phyloP scores from a whole-genome alignment of 1,140 invertebrate genomes.

The Drosophila simulans region DNA sequence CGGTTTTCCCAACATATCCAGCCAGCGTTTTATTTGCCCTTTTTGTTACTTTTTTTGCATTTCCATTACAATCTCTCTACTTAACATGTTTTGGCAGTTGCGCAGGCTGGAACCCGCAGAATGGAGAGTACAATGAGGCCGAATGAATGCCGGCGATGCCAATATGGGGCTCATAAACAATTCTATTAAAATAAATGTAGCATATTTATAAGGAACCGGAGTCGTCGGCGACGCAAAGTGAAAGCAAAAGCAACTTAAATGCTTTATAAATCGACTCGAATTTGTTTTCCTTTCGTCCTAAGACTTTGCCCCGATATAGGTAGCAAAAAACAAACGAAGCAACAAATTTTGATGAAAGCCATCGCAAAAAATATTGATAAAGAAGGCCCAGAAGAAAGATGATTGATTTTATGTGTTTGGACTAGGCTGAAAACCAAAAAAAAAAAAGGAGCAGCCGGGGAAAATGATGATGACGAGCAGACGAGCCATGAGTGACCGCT shows the following conservation, averaged over 20 bases:
- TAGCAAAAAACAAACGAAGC: constrained; percentile 19
- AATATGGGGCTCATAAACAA: constrained; percentile 74
- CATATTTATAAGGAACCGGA: constrained; percentile 64
- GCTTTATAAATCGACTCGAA: constrained; percentile 74
- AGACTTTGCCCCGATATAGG: background rate
- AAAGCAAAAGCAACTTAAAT: constrained; percentile 65
- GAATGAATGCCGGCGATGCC: constrained; percentile 23
- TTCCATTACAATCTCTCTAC: constrained; percentile 41
- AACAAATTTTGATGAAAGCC: constrained; percentile 67
- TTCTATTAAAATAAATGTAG: constrained; percentile 83
- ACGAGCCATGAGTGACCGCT: constrained; percentile 26
- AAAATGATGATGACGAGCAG: constrained; percentile 31
- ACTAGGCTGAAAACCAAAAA: background rate
- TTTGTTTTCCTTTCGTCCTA: constrained; percentile 56
- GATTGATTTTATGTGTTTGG: constrained; percentile 79
- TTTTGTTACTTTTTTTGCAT: constrained; percentile 13
- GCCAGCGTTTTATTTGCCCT: constrained; percentile 25
- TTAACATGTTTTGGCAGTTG: constrained; percentile 76
- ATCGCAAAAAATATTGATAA: constrained; percentile 52
- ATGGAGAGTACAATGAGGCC: constrained; percentile 45
- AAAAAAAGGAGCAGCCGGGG: constrained; percentile 11
- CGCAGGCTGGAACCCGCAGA: constrained; percentile 47
- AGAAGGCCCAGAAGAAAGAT: constrained; percentile 46
- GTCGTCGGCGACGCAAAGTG: constrained; percentile 19
- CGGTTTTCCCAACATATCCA: constrained; percentile 47